Conservation (phyloP, 2,113 vertebrate species). For the Glaucidium brasilianum region DNA sequence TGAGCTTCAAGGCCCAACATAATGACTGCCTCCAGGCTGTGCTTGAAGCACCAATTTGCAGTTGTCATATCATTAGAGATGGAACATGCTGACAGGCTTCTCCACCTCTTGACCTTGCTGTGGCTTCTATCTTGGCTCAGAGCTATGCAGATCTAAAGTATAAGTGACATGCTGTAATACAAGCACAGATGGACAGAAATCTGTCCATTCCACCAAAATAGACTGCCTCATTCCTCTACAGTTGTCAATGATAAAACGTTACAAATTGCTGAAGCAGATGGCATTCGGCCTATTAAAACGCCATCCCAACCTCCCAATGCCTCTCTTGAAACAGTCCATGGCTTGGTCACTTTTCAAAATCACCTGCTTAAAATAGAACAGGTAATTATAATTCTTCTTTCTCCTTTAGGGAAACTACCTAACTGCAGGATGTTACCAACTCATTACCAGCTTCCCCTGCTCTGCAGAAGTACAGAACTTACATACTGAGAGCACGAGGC, state of each 20-base stretch:
- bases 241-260: constrained; percentile 77
- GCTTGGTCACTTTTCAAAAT: constrained; percentile 42
- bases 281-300: constrained; percentile 67
- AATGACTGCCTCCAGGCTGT: constrained; percentile 58
- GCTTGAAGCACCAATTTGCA: constrained; percentile 58
- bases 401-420: neutral
- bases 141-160: constrained; percentile 75
- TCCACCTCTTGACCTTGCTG: constrained; percentile 77
- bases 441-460: neutral
- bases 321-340: constrained; percentile 38
- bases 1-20: constrained; percentile 56
- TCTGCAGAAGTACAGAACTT: neutral
- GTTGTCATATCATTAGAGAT: constrained; percentile 71
- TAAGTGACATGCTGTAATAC: constrained; percentile 74
- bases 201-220: constrained; percentile 76
- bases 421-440: neutral
- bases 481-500: neutral
- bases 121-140: constrained; percentile 70
- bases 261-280: constrained; percentile 80
- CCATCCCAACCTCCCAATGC: constrained; percentile 37
- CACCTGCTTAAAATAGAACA: neutral
- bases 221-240: constrained; percentile 65
- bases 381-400: neutral
- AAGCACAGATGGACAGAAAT: constrained; percentile 87
- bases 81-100: constrained; percentile 71